phyloP scores from a whole-genome alignment of 2,888 invertebrate species.

The Allophyes oxyacanthae region DNA sequence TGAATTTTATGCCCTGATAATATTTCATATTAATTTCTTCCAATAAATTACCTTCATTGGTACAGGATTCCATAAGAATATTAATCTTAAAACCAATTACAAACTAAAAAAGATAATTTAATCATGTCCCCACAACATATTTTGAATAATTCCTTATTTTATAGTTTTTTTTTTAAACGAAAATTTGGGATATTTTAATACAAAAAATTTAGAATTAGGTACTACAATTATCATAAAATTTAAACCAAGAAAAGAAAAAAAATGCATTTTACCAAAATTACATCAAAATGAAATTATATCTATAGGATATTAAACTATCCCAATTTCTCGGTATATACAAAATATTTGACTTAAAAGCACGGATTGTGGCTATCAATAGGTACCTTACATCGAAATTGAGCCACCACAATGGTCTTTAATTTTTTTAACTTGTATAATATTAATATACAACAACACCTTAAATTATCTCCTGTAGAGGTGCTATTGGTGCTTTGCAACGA shows the following conservation, averaged over 20 bases:
- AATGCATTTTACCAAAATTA: conserved; percentile 18
- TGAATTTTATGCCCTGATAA: conserved; percentile 11
- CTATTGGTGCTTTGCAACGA: conserved; percentile 66
- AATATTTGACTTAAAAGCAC: conserved; percentile 61
- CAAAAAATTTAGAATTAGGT: conserved; percentile 22
- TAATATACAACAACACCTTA: conserved; percentile 64
- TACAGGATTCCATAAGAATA: conserved; percentile 21
- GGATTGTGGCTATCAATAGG: conserved; percentile 64
- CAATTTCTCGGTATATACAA: conserved; percentile 57
- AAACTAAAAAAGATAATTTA: conserved; percentile 27
- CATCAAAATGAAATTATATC: conserved; percentile 16
- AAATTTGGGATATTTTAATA: conserved; percentile 68
- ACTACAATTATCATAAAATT: conserved; percentile 21
- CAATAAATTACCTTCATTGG: conserved; percentile 7
- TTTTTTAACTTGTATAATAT: conserved; percentile 55
- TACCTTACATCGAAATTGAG: conserved; percentile 72
- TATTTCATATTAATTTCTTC: background rate
- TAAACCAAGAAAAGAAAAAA: conserved; percentile 5
- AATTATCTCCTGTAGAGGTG: conserved; percentile 49
- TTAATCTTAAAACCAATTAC: conserved; percentile 32
- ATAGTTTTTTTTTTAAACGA: conserved; percentile 56
- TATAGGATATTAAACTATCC: conserved; percentile 58
- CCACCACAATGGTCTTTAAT: conserved; percentile 69
- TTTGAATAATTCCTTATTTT: conserved; percentile 65
- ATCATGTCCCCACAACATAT: conserved; percentile 71